A percentile compares a stretch with the other conserved stretches of the same genome.
Evolutionary conservation across 2,797 vertebrate genomes (phyloP).

Genomic region (Schizothorax lantsangensis): DNA sequence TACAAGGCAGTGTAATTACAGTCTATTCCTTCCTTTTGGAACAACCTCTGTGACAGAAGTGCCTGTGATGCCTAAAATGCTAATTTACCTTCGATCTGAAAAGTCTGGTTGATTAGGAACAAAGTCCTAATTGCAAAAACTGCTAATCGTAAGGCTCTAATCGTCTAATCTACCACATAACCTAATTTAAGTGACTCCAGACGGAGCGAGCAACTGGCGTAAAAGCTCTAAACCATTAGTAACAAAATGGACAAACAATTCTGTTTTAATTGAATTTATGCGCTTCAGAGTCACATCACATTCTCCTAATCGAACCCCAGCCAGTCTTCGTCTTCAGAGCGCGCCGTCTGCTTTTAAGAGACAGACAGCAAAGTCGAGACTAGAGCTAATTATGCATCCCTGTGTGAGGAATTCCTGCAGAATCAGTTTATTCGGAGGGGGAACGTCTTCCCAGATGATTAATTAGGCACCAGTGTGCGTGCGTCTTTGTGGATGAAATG

Average conservation of each 20-base stretch:
- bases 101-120: constrained; percentile 39
- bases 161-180: constrained; percentile 36
- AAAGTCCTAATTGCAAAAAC: constrained; percentile 29
- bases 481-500: constrained; percentile 18
- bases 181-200: constrained; percentile 34
- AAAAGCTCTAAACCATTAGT: constrained; percentile 36
- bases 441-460: constrained; percentile 16
- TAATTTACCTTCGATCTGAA: constrained; percentile 24
- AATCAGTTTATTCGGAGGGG: constrained; percentile 17
- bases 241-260: constrained; percentile 40
- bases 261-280: constrained; percentile 43
- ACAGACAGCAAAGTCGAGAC: constrained; percentile 52
- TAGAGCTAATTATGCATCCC: constrained; percentile 40
- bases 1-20: neutral
- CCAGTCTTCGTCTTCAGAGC: constrained; percentile 24
- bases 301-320: constrained; percentile 33
- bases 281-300: constrained; percentile 41
- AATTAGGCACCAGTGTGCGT: constrained; percentile 28
- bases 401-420: constrained; percentile 30
- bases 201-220: neutral
- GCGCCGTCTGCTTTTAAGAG: neutral
- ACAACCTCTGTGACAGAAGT: neutral
- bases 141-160: constrained; percentile 30
- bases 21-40: neutral
- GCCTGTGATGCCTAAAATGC: constrained; percentile 6